phyloP scores from a whole-genome alignment of 1,140 invertebrate genomes.

The Sycobia sp. region DNA sequence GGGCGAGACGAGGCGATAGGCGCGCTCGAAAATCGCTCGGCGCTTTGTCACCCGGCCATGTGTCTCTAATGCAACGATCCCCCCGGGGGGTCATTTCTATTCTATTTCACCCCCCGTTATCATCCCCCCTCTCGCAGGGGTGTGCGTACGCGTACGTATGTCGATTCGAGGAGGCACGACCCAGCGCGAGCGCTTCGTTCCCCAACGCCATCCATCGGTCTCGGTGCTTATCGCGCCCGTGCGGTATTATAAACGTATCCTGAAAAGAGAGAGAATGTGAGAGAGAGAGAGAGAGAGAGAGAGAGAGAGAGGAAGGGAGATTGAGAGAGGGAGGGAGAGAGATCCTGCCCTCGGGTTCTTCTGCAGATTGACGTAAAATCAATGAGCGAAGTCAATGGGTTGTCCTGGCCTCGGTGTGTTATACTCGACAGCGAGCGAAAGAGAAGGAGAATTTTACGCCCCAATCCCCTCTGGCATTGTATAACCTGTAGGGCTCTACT shows the following conservation, averaged over 20 bases:
- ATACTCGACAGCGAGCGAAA: background rate
- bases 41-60: conserved; percentile 60
- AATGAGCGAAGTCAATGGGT: conserved; percentile 63
- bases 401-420: conserved; percentile 33
- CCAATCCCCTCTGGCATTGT: background rate
- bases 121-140: background rate
- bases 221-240: conserved; percentile 57
- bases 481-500: conserved; percentile 4
- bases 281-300: too few species aligned
- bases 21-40: too few species aligned
- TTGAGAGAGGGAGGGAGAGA: too few species aligned
- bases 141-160: background rate
- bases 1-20: conserved; percentile 42
- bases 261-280: too few species aligned
- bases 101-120: conserved; percentile 58
- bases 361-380: conserved; percentile 62
- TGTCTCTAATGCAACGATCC: conserved; percentile 59
- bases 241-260: conserved; percentile 63
- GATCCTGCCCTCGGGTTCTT: background rate
- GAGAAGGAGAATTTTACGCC: background rate
- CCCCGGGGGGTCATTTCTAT: conserved; percentile 62
- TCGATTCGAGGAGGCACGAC: conserved; percentile 44
- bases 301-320: too few species aligned
- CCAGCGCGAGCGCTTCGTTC: conserved; percentile 41
- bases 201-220: too few species aligned